Base-by-base conservation (phyloP, 1,140 invertebrate genomes). In the Oscheius sp. region DNA sequence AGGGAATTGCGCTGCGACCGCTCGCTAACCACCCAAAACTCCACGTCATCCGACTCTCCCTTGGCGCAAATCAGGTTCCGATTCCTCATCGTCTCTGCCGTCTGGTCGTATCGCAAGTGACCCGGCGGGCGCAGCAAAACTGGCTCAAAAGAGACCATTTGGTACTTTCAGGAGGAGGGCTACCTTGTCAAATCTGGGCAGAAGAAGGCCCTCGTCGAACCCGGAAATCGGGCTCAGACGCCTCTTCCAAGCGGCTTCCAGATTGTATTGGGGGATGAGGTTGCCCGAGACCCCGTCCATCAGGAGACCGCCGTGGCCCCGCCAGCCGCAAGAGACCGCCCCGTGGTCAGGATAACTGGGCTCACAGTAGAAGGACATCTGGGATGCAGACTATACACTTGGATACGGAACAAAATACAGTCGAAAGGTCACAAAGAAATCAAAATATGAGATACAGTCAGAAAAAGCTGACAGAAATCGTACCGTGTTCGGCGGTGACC, bases 201-300 rank as follows among this genome's bases (percentile, higher is more conserved):
- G 13, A n/a, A 38, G 29, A 1, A 29, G 42, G 15, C 20, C 49
- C 34, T 42, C 49, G 45, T 28, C 52, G 23, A 55, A 7, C 28
- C 49, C 49, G 49, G 15, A 20, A 7, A 13, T 4, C 4, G 49
- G 23, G 7, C 15, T 23, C 7, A 55, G 7, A 13, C 23, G 7
- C 49, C 7, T 13, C 18, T 63, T 74, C 72, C 64, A 74, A n/a
- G 32, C 58, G 20, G 26, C 28, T 20, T 58, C 28, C n/a, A 74
- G 26, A 52, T 74, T 74, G 38, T 74, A 74, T 46, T 74, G 72
- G 2, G 72, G 55, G 26, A 74, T 68, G 31, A 58, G 18, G 1
- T 64, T 65, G 2, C 2, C 20, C 2, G 7, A 10, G 2, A 29
- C 7, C 29, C 3, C 20, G 23, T 66, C 64, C 20, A 45, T 49